These are phyloP conservation scores for Sminthurides bifidus DNA, from an alignment of 1,140 invertebrate species.

Conservation along the genomic window DNA sequence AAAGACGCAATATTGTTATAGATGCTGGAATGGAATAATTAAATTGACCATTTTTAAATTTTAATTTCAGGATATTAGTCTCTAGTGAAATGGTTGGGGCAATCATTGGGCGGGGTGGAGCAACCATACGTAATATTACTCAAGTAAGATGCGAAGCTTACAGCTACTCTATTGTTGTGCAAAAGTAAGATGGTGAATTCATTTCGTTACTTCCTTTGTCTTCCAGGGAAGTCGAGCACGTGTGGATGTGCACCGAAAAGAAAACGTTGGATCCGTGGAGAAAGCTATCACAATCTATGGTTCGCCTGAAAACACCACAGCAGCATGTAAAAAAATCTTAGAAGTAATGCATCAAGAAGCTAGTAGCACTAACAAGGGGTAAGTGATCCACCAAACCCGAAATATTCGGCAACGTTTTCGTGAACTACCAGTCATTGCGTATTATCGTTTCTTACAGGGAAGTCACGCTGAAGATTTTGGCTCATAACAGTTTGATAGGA, in stretches of 20 bases:
- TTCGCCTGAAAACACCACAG: constrained; percentile 90
- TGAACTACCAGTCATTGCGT: neutral
- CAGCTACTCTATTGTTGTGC: neutral
- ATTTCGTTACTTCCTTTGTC: neutral
- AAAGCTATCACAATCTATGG: constrained; percentile 96
- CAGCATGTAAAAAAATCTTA: constrained; percentile 88
- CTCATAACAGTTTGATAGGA: constrained; percentile 85
- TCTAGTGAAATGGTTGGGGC: constrained; percentile 96
- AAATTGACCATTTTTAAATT: too few relatives aligned
- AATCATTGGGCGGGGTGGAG: constrained; percentile 77
- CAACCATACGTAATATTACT: constrained; percentile 28
- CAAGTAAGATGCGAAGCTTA: constrained; percentile 5
- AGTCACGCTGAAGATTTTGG: constrained; percentile 85
- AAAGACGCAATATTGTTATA: neutral
- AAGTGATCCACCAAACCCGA: too few relatives aligned
- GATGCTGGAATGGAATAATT: neutral
- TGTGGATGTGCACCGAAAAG: constrained; percentile 30
- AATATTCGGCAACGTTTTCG: neutral
- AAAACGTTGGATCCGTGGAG: constrained; percentile 42
- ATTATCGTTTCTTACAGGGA: constrained; percentile 41
- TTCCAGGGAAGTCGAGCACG: constrained; percentile 23
- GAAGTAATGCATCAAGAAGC: constrained; percentile 96
- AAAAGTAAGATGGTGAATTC: neutral
- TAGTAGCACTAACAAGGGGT: constrained; percentile 75
- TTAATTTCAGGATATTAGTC: constrained; percentile 55